These are phyloP conservation scores for Halcyon senegalensis DNA, from an alignment of 2,113 vertebrate species.

Conservation along the genomic window DNA sequence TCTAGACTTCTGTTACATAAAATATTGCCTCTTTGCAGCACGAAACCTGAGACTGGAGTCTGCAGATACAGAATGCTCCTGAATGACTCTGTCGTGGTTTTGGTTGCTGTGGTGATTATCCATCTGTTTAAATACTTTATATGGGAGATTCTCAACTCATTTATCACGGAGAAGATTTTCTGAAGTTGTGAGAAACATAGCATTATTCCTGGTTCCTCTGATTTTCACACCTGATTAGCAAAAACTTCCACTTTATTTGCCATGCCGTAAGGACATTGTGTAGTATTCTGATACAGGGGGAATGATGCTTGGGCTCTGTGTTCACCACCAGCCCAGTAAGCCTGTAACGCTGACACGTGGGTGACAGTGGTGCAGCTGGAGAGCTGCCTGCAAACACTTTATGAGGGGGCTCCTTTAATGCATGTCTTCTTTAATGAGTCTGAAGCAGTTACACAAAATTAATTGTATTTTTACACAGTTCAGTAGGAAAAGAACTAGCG, in stretches of 20 bases:
- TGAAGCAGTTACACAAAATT: background rate
- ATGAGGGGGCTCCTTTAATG: background rate
- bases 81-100: conserved; percentile 9
- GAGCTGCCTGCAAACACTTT: background rate
- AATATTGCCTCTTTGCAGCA: background rate
- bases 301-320: background rate
- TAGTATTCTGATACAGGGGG: background rate
- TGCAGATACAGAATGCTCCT: background rate
- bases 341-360: rapidly evolving
- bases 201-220: background rate
- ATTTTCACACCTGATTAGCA: background rate
- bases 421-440: background rate
- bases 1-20: background rate
- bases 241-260: background rate
- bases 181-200: background rate
- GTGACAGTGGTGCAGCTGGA: rapidly evolving
- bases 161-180: background rate
- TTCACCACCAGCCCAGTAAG: background rate
- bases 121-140: conserved; percentile 46
- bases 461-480: background rate
- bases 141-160: background rate
- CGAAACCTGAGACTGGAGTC: background rate
- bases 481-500: background rate
- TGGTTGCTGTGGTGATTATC: conserved; percentile 65
- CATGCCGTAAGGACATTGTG: background rate